A percentile compares a stretch with the other conserved stretches of the same genome.
phyloP scores from a whole-genome alignment of 2,113 vertebrate genomes.

The Tragelaphus strepsiceros region DNA sequence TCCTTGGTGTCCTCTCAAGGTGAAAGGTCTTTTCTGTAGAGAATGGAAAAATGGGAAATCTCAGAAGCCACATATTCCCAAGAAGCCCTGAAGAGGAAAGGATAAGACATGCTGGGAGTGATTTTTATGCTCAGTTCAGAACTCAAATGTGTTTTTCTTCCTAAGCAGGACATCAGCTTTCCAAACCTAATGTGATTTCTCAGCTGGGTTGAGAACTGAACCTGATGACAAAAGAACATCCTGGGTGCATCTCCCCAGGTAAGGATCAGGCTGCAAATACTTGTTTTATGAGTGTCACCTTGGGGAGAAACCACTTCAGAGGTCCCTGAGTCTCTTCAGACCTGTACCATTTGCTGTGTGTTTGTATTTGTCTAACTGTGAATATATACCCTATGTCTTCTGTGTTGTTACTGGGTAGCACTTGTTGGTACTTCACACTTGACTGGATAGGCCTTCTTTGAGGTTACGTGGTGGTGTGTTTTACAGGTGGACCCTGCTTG shows the following conservation, averaged over 20 bases:
- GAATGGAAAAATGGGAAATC: neutral
- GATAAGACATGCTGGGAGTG: neutral
- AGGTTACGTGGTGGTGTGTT: neutral
- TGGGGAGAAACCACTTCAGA: neutral
- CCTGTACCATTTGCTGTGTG: neutral
- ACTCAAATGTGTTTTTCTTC: neutral
- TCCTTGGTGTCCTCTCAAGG: neutral
- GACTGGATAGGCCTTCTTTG: neutral
- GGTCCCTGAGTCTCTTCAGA: neutral
- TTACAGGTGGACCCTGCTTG: neutral
- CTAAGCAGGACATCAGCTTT: neutral
- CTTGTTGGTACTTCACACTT: neutral
- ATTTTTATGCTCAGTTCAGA: neutral
- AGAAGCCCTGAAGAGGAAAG: neutral
- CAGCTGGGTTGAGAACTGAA: neutral
- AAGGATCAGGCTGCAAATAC: neutral
- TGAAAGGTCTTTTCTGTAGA: neutral
- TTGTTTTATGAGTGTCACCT: neutral
- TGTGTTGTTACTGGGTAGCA: neutral
- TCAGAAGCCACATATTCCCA: neutral
- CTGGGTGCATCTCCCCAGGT: neutral
- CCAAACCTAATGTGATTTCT: conserved; percentile 16
- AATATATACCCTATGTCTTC: neutral
- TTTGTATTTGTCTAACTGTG: neutral
- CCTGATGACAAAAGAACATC: neutral